Evolutionary conservation across 2,113 vertebrate species (phyloP), one percentile per base, ranked within the genome.

Genomic region (Ophiodon elongatus): DNA sequence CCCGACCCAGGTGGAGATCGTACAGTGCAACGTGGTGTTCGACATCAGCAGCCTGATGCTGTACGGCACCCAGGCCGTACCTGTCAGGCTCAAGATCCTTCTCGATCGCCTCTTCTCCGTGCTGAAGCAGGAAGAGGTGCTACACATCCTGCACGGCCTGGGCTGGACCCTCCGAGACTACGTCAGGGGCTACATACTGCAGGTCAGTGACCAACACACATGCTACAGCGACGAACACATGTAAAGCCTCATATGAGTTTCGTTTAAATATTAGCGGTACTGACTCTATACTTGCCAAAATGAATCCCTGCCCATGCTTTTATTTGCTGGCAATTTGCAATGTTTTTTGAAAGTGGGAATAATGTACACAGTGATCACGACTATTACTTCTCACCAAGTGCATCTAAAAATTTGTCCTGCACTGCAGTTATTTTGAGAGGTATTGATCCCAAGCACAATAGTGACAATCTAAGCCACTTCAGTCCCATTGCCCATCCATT

Each of bases 41-140:
- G 98, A 99, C 88, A 99, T 99, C 86, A 97, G 98, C 94, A 99
- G 98, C 93, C 96, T 99, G 88, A 99, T 99, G 97, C 92, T 99
- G 3, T 99, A 99, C 6, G 98, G 98, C 79, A 99, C 98, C 15
- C 97, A 99, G 92, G 98, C 98, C 19, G 94, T 99, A 67, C 98
- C 98, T 0, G 96, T 99, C 35, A 96, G 98, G 69, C 97, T 99
- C 83, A 99, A 99, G 93, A 99, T 99, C 93, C 96, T 99, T 0
- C 94, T 99, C 5, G 98, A 99, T 93, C 97, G 98, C n/a, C 98
- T 99, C 35, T 99, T 99, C 95, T 98, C 97, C 29, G 98, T 99
- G 65, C 94, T 99, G 75, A 98, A 98, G 93, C 98, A 98, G 89
- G 98, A 99, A 33, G 98, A 99, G 85, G 98, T 99, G 66, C 95